Evolutionary conservation across 2,888 invertebrate genomes (phyloP), one percentile per base, ranked within the genome.

Genomic region (Apodemia hepburni): DNA sequence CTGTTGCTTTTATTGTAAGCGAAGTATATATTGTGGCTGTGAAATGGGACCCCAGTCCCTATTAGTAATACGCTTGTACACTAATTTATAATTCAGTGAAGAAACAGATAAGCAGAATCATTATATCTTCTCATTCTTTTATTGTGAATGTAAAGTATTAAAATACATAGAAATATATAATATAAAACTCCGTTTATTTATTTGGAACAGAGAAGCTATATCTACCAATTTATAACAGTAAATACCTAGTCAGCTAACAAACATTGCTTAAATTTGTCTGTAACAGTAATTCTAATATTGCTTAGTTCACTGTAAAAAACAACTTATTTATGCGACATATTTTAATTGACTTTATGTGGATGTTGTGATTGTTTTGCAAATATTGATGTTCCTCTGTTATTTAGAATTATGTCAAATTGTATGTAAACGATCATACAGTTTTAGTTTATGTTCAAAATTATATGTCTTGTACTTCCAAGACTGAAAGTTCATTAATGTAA

Each of bases 21-120:
- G 80, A 81, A 84, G 79, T 87, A 82, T 87, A 87, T 87, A 87
- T 79, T 81, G 87, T 88, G 90, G 90, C 90, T 90, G 90, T 90
- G 90, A 90, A 84, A 76, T 76, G 77, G 86, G 88, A 75, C 79
- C 73, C 70, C 70, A 75, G 78, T 82, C 85, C 81, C 80, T 77
- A 78, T 73, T 74, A 89, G 87, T 78, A 85, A 77, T 85, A 87
- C 75, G 87, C 87, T 88, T 82, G 80, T 82, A 82, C 77, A 85
- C 84, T 88, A 85, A 88, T 85, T 85, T 85, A 83, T 83, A 81
- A 76, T 78, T 74, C 72, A 70, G 72, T 42, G 61, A 59, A 59
- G 58, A 49, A 59, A 17, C 27, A 59, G 45, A 38, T 54, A 22
- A 35, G 42, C 57, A 35, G 45, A 54, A 18, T 61, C 45, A 33